These are phyloP conservation scores for Pseudopodoces humilis DNA, from an alignment of 2,113 vertebrate species.

Conservation along the genomic window DNA sequence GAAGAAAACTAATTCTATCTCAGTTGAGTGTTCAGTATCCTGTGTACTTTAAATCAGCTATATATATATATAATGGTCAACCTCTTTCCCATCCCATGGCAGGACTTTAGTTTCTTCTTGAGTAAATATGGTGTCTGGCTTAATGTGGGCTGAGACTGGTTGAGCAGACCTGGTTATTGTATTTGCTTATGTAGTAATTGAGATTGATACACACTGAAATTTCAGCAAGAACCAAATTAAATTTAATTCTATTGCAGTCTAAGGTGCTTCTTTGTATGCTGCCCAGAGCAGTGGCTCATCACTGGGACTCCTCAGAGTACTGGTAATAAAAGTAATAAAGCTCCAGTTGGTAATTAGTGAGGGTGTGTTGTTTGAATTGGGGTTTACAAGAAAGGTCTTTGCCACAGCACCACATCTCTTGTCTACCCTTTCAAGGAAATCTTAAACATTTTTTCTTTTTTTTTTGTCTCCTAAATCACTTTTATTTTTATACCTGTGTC, in stretches of 20 bases:
- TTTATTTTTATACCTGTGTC: not conserved
- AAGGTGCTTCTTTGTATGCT: not conserved
- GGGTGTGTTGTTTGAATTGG: not conserved
- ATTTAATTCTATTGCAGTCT: not conserved
- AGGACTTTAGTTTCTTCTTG: not conserved
- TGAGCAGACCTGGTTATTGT: not conserved
- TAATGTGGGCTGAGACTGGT: not conserved
- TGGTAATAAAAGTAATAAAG: not conserved
- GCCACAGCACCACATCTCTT: not conserved
- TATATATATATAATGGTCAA: not conserved
- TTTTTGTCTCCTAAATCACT: not conserved
- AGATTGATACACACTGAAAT: not conserved
- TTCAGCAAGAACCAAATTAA: not conserved
- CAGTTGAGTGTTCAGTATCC: not conserved
- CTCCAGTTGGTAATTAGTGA: not conserved
- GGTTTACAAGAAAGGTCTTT: not conserved
- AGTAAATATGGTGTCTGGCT: not conserved
- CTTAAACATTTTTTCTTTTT: not conserved
- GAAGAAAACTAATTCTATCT: not conserved
- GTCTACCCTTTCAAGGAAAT: not conserved
- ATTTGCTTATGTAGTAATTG: not conserved
- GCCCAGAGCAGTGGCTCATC: not conserved
- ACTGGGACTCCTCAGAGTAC: not conserved
- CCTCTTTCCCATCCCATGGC: not conserved
- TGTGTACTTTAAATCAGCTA: not conserved